Conservation (phyloP, 1,140 invertebrate species). For the Hyles vespertilio region DNA sequence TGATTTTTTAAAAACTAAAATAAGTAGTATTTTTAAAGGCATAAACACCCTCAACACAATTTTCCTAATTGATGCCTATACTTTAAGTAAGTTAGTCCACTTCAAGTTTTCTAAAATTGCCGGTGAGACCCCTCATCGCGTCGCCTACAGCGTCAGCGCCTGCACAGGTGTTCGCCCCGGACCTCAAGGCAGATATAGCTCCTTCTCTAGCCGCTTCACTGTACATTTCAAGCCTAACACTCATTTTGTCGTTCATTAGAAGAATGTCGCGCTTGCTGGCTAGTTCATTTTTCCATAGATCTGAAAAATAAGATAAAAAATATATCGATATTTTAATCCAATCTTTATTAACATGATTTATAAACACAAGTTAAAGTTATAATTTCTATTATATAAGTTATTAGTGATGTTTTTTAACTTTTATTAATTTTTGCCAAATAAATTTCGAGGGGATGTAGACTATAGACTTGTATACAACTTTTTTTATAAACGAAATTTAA, state of each 20-base stretch:
- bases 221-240: conserved; percentile 79
- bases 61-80: conserved; percentile 8
- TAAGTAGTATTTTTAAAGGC: too few species aligned
- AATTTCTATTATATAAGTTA: too few species aligned
- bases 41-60: conserved; percentile 3
- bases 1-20: too few species aligned
- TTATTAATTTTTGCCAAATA: too few species aligned
- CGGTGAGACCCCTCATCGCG: conserved; percentile 81
- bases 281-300: conserved; percentile 81
- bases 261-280: conserved; percentile 75
- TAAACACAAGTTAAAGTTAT: too few species aligned
- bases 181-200: conserved; percentile 80
- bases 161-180: conserved; percentile 71
- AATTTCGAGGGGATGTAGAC: too few species aligned
- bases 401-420: too few species aligned
- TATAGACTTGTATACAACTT: too few species aligned
- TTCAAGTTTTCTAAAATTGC: conserved; percentile 87
- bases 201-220: conserved; percentile 82
- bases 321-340: too few species aligned
- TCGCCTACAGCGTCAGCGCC: conserved; percentile 74
- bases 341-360: too few species aligned
- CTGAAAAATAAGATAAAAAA: conserved; percentile 46
- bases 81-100: conserved; percentile 74
- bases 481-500: too few species aligned
- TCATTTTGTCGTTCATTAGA: conserved; percentile 79